Evolutionary conservation across 2,797 vertebrate species (phyloP), one percentile per base, ranked within the genome.

Genomic region (Potorous gilbertii): DNA sequence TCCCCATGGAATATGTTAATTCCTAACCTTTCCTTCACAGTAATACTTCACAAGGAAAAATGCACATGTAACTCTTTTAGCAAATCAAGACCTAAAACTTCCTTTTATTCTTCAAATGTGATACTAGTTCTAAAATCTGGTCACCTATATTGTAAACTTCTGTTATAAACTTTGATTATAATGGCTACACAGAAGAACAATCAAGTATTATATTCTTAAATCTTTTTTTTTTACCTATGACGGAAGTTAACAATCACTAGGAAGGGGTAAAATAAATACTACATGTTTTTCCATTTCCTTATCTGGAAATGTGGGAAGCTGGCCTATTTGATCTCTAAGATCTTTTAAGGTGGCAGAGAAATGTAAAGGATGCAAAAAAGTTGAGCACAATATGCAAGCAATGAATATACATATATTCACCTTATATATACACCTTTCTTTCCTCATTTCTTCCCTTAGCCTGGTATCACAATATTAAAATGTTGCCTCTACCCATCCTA

Each of bases 401-500:
- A 74, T 2, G 14, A n/a, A n/a, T n/a, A n/a, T n/a, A n/a, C n/a
- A n/a, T n/a, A n/a, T n/a, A n/a, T n/a, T n/a, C n/a, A n/a, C n/a
- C n/a, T n/a, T n/a, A n/a, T n/a, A n/a, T n/a, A n/a, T n/a, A n/a
- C n/a, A 21, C 6, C 16, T 21, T 31, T 62, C 16, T 94, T 66
- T 54, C 81, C 90, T 91, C 94, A 92, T 87, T 0, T 8, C 54
- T 66, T 96, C 90, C 54, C 55, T 12, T 31, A 24, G 3, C 40
- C 28, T n/a, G 2, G 34, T 16, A 74, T 16, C 66, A 74, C 14
- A 96, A 59, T 34, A 59, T 1, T 27, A 62, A 95, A 96, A 95
- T 55, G 50, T n/a, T 95, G 90, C 50, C 52, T 96, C 92, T 16
- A 27, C 55, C 10, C 74, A 94, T 11, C 31, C 16, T 74, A 95